Conservation (phyloP, 1,140 invertebrate species). For the Latrodectus geometricus region DNA sequence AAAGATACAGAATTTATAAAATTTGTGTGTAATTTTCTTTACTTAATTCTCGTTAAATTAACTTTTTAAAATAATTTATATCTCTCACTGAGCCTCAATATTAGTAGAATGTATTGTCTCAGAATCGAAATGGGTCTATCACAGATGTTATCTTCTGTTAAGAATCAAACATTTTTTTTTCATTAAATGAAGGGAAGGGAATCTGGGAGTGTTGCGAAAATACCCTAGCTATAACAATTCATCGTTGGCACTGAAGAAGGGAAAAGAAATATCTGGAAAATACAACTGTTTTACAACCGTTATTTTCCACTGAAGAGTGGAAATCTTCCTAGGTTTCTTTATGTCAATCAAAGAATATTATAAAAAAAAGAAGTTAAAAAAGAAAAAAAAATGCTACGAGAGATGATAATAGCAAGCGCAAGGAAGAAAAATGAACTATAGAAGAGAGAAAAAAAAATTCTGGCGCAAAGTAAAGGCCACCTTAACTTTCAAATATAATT, state of each 20-base stretch:
- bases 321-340: not conserved
- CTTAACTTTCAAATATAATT: conserved; percentile 60
- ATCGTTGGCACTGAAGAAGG: not conserved
- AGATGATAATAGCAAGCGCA: not conserved
- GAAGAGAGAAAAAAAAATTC: not conserved
- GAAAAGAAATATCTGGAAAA: conserved; percentile 38
- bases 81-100: no score
- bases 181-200: no score
- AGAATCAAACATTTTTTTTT: no score
- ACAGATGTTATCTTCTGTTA: no score
- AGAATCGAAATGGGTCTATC: no score
- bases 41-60: no score
- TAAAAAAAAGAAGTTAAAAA: conserved; percentile 2
- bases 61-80: no score
- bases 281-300: conserved; percentile 53
- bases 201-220: not conserved
- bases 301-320: not conserved
- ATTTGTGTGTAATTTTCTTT: no score
- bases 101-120: no score
- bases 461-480: conserved; percentile 1
- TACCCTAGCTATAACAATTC: not conserved
- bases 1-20: no score
- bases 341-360: conserved; percentile 36
- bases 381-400: not conserved
- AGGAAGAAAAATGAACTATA: not conserved